Percentiles rank a stretch among this genome's conserved stretches.
Conservation (phyloP, 2,113 vertebrate species). For the Acrocephalus kingi region DNA sequence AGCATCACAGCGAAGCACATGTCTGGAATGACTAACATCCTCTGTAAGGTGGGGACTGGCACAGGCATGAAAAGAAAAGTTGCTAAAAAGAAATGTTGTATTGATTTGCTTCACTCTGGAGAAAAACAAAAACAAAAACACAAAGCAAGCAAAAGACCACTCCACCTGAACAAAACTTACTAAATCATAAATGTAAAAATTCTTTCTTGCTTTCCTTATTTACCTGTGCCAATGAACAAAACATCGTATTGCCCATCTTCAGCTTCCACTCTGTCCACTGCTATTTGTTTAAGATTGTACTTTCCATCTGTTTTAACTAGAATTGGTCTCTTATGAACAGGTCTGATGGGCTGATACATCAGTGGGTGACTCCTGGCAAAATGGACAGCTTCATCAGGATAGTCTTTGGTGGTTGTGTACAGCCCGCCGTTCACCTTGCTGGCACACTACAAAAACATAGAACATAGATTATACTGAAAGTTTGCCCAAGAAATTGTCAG, state of each 20-base stretch:
- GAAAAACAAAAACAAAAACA: neutral
- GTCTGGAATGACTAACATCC: neutral
- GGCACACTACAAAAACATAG: constrained; percentile 84
- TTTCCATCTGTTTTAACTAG: constrained; percentile 88
- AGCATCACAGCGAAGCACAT: neutral
- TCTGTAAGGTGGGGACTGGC: neutral
- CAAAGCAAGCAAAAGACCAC: neutral
- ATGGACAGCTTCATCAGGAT: constrained; percentile 91
- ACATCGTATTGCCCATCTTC: constrained; percentile 97
- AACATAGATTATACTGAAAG: neutral
- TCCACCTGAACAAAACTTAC: neutral
- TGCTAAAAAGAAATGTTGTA: neutral
- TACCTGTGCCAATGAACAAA: constrained; percentile 96
- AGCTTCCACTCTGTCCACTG: constrained; percentile 93
- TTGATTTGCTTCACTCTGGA: neutral
- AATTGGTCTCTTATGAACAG: constrained; percentile 86
- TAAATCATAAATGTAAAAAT: neutral
- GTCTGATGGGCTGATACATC: constrained; percentile 90
- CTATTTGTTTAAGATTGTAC: constrained; percentile 90
- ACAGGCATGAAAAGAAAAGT: neutral
- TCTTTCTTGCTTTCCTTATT: neutral
- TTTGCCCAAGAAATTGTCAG: neutral
- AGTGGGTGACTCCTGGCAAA: constrained; percentile 90
- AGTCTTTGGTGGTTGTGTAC: constrained; percentile 89
- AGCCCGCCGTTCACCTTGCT: constrained; percentile 91